These are phyloP conservation scores for Rhodinocichla rosea DNA, from an alignment of 2,113 vertebrate genomes.

Conservation along the genomic window DNA sequence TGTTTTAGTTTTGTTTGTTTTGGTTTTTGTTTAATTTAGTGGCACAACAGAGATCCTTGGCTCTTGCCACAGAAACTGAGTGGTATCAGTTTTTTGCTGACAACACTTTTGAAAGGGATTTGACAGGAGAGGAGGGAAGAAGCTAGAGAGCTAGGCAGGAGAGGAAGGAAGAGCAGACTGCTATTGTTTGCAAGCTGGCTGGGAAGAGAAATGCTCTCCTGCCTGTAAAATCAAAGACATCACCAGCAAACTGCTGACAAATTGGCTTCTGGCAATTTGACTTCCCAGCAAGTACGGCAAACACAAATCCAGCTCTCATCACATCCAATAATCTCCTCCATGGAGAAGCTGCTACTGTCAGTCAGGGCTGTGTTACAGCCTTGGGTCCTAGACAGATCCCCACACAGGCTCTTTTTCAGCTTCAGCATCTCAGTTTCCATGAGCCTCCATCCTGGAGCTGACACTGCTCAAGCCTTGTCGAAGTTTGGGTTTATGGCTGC, in stretches of 20 bases:
- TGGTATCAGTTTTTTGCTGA: background rate
- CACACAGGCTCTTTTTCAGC: background rate
- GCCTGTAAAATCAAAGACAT: slow-evolving; percentile 30
- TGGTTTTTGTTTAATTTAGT: background rate
- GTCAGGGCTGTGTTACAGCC: background rate
- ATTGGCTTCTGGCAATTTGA: slow-evolving; percentile 8
- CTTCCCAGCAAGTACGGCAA: background rate
- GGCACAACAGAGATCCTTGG: background rate
- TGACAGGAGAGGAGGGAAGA: background rate
- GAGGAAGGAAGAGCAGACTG: background rate
- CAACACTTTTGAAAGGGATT: background rate
- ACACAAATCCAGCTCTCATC: background rate
- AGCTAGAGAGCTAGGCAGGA: background rate
- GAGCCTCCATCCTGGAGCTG: background rate
- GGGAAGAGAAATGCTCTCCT: slow-evolving; percentile 6
- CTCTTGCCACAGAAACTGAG: background rate
- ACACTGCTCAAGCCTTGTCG: background rate
- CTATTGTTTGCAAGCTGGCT: slow-evolving; percentile 16
- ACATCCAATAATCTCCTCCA: background rate
- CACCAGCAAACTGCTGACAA: slow-evolving; percentile 18
- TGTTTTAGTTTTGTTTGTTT: background rate
- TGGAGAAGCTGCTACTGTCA: background rate
- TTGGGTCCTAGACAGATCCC: background rate
- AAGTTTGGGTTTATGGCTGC: background rate
- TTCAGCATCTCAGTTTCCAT: background rate